Base-by-base conservation (phyloP, 2,797 vertebrate species). In the Pachyuromys duprasi region DNA sequence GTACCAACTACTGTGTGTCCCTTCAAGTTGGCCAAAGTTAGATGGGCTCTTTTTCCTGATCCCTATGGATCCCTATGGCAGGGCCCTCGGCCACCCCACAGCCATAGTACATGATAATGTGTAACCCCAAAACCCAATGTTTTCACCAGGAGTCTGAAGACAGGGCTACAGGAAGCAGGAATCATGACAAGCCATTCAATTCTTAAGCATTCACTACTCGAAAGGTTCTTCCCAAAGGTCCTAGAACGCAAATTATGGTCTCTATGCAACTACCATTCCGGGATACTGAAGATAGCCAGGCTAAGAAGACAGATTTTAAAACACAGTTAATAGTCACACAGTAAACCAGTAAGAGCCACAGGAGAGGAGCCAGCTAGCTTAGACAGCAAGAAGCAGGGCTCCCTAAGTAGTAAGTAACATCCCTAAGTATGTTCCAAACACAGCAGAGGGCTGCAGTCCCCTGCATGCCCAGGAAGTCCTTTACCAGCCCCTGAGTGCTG, bases 121-220 rank as follows among this genome's bases (percentile, higher is more conserved):
- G n/a, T 3, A 92, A 33, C 28, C 22, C 65, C 28, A 42, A 5
- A 26, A 17, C 8, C 63, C 13, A 12, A 14, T 36, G 39, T 63
- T 91, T 83, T 81, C 26, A 80, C 33, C 42, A 55, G 72, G 42
- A 84, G 65, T 90, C 39, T 88, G 78, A 92, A 69, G 42, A 62
- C 24, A 80, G 8, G n/a, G 63, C 53, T 60, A 14, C 39, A 65
- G n/a, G 31, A 79, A 90, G 75, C 26, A 8, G 26, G 33, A 83
- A 82, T 45, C 14, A 12, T 9, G 45, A 62, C 75, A 90, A 22
- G 67, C 18, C 63, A 62, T 49, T 84, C 9, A 28, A 62, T 65
- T 12, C 84, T 12, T 63, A 36, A 18, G 49, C 0, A 18, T 26
- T 31, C 31, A 26, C 67, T 28, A 15, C 4, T 11, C 1, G 15